A percentile compares a stretch with the other conserved stretches of the same genome.
Evolutionary conservation across 2,113 vertebrate genomes (phyloP).

Genomic region (Cinclus cinclus): DNA sequence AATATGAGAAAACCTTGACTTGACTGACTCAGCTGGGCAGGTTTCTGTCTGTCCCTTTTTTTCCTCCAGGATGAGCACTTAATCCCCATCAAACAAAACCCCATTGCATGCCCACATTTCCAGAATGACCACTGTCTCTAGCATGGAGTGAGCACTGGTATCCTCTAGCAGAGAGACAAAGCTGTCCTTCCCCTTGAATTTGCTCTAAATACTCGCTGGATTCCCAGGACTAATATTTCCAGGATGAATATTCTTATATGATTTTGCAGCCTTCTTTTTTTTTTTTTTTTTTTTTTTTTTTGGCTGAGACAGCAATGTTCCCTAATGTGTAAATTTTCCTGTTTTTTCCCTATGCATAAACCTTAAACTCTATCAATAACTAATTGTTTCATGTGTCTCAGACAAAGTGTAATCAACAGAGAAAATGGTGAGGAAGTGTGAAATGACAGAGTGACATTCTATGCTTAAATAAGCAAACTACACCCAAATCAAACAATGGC

Average conservation of each 20-base stretch:
- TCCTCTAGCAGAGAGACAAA: neutral
- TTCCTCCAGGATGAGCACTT: neutral
- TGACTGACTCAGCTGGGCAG: neutral
- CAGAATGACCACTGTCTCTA: neutral
- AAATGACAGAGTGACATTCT: slow-evolving; percentile 63
- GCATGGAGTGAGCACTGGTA: accelerated
- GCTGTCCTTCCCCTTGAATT: neutral
- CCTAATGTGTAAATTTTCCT: neutral
- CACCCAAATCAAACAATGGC: slow-evolving; percentile 43
- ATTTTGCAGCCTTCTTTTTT: neutral
- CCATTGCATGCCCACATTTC: accelerated
- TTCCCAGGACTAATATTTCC: neutral
- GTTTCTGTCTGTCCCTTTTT: neutral
- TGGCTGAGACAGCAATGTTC: neutral
- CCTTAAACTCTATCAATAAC: slow-evolving; percentile 43
- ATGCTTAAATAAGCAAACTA: slow-evolving; percentile 66
- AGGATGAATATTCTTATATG: neutral
- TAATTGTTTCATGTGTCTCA: slow-evolving; percentile 46
- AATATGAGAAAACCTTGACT: neutral
- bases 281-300: slow-evolving; percentile 40
- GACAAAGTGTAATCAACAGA: slow-evolving; percentile 52
- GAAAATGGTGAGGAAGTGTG: slow-evolving; percentile 46
- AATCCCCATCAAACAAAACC: neutral
- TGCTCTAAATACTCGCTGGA: neutral
- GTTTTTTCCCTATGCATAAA: neutral